Conservation (phyloP, 1,140 invertebrate genomes). For the Euura saliciscinereae region DNA sequence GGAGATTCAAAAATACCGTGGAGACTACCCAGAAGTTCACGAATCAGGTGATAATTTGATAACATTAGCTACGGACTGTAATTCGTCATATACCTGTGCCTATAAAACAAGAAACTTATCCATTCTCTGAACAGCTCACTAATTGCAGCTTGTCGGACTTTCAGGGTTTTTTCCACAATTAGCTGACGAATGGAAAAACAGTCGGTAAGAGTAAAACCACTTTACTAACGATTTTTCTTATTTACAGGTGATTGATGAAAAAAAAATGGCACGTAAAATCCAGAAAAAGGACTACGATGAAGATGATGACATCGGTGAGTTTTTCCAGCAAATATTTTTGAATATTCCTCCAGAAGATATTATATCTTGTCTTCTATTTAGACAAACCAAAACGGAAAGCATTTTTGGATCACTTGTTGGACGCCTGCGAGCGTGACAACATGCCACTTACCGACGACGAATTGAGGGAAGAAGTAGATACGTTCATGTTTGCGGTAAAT, state of each 20-base stretch:
- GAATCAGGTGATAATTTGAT: slow-evolving; percentile 46
- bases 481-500: slow-evolving; percentile 78
- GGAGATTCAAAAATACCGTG: slow-evolving; percentile 53
- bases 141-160: background rate
- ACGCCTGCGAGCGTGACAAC: slow-evolving; percentile 60
- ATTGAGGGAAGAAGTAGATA: slow-evolving; percentile 76
- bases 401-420: slow-evolving; percentile 77
- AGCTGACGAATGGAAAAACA: too few species aligned
- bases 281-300: background rate
- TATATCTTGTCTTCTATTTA: slow-evolving; percentile 20
- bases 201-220: too few species aligned
- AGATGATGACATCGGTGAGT: slow-evolving; percentile 10
- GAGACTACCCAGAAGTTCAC: slow-evolving; percentile 65
- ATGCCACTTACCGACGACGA: slow-evolving; percentile 66
- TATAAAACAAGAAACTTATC: background rate
- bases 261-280: slow-evolving; percentile 25
- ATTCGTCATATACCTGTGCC: background rate
- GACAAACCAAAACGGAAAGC: slow-evolving; percentile 56
- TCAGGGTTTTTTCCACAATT: too few species aligned
- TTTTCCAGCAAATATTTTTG: background rate
- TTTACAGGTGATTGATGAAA: slow-evolving; percentile 29
- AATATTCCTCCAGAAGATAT: background rate
- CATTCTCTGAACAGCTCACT: background rate
- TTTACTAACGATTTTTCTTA: background rate
- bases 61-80: background rate